Percentiles rank a stretch among this genome's conserved stretches.
These are phyloP conservation scores for Mohoua ochrocephala DNA, from an alignment of 2,113 vertebrate genomes.

Conservation along the genomic window DNA sequence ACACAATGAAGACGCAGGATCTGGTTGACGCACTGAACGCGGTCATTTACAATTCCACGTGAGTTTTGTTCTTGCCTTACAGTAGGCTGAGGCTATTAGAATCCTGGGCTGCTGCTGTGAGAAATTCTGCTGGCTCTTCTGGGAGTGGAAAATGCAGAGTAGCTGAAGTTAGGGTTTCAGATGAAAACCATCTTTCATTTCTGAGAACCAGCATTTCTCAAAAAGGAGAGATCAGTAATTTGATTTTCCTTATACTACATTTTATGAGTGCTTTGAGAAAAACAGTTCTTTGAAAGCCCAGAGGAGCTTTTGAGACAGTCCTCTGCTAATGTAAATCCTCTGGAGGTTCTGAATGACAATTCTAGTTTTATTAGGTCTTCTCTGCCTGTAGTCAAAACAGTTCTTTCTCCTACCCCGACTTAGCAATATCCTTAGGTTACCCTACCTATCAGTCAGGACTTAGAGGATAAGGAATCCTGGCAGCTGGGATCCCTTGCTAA, in stretches of 20 bases:
- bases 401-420: neutral
- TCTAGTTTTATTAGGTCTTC: neutral
- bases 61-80: conserved; percentile 49
- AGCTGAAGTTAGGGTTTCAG: neutral
- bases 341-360: neutral
- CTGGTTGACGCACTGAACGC: conserved; percentile 74
- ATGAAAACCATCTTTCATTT: neutral
- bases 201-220: neutral
- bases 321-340: neutral
- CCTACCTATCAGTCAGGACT: neutral
- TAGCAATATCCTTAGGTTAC: neutral
- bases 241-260: neutral
- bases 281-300: neutral
- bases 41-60: conserved; percentile 81
- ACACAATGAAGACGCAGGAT: conserved; percentile 68
- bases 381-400: neutral
- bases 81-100: neutral
- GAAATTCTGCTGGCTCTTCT: neutral
- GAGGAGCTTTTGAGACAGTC: neutral
- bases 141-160: neutral
- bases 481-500: neutral
- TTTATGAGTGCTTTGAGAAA: neutral
- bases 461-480: neutral
- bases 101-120: neutral
- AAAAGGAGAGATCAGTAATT: neutral